Base-by-base conservation (phyloP, 1,140 invertebrate species). In the Plectus sambesii region DNA sequence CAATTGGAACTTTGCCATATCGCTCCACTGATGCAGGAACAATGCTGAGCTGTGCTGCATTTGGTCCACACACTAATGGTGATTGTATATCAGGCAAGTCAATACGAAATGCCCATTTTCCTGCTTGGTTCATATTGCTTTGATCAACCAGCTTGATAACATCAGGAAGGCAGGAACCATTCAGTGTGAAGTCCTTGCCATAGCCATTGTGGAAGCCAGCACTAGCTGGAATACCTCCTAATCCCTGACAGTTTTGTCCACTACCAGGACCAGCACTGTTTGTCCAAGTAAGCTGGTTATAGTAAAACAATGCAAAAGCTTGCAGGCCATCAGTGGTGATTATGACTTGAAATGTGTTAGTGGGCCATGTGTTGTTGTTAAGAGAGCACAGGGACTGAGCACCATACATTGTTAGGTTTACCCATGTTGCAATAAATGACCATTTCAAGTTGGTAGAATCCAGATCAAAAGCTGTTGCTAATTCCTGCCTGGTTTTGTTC, bases 281-380 rank as follows among this genome's bases (percentile, higher is more conserved):
- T 0, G 66, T 69, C 69, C 69, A 71, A 23, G 53, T 45, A 3
- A 68, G 60, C 24, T 60, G 51, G 22, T 65, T 56, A 57, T 71
- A 71, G 49, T 68, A 66, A 35, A 69, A 62, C 2, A 70, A 56
- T 2, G 62, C 61, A 46, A 69, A 70, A 1, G 69, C 68, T 22
- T 51, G 49, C 20, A 17, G 23, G 0, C 65, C 61, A 53, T 69
- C 58, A 0, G 66, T 64, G 3, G 63, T 60, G 2, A 71, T 53
- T 3, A 70, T 58, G 4, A 59, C 51, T 56, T 71, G 70, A 53
- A 70, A 71, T 42, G 70, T 70, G 43, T 70, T 70, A 48, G 59
- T 61, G 66, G 65, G 60, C 9, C 58, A 60, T 2, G 35, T 17
- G 20, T 15, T 2, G 17, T 36, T 19, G 20, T 36, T 19, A 36